Evolutionary conservation across 35 echinoderm and acorn worm species (phyloP), one percentile per base, ranked within the genome.

Genomic region (Ophiothrix spiculata): DNA sequence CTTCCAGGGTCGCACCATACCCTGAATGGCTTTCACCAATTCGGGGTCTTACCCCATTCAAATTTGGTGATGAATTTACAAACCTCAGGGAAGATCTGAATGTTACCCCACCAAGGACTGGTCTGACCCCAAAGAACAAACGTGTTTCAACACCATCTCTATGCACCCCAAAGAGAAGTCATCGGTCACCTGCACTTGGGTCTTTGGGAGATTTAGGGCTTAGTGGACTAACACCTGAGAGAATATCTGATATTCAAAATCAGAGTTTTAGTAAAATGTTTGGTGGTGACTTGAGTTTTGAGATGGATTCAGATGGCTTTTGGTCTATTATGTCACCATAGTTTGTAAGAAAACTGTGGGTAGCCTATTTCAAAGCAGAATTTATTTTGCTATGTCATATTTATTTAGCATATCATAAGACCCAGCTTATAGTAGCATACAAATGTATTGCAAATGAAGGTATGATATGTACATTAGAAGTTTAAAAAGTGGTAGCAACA

Each of bases 201-300:
- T 84, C 81, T 34, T 37, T 84, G 4, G 81, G 81, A 13, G 81
- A 84, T 33, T 64, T 84, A 10, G 81, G 81, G 33, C 21, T 84
- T 11, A 54, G 46, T 25, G 81, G 81, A 64, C 36, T 82, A 17
- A 90, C 88, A 21, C 88, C 88, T 4, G 74, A 78, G 81, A 84
- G 81, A 78, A 75, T n/a, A 4, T 31, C 13, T 46, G 31, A 32
- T 31, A 10, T 88, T 17, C 80, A 84, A 23, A 90, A 90, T 56
- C 81, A 75, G 32, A 90, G 88, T 37, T 84, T 90, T 64, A 75
- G 81, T n/a, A 56, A 90, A 11, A 90, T 90, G 39, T 90, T 90
- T 90, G 88, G 88, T 31, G 81, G 82, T 78, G 46, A 64, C 1
- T 63, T 90, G 25, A 83, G 49, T n/a, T 90, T 90, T 49, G 88